Percentiles rank a stretch among this genome's conserved stretches.
These are phyloP conservation scores for Venturia canescens DNA, from an alignment of 1,140 invertebrate species.

Conservation along the genomic window DNA sequence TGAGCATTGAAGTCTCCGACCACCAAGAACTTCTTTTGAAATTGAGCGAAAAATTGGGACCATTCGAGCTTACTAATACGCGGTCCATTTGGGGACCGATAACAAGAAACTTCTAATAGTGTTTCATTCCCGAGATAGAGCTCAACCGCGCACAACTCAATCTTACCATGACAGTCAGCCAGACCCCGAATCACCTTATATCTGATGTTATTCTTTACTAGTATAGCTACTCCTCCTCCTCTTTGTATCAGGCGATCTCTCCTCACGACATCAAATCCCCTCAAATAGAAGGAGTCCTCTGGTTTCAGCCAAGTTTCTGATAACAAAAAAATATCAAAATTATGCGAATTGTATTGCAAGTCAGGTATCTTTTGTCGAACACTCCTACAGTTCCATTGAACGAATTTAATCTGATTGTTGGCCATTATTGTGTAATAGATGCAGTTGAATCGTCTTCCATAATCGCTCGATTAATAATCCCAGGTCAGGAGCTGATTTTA, in stretches of 20 bases:
- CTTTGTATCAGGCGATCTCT: slow-evolving; percentile 46
- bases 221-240: slow-evolving; percentile 53
- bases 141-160: slow-evolving; percentile 43
- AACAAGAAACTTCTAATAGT: slow-evolving; percentile 35
- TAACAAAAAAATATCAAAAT: slow-evolving; percentile 55
- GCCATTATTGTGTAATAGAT: too few relatives aligned
- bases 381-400: slow-evolving; percentile 46
- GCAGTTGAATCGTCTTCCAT: slow-evolving; percentile 8
- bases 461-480: slow-evolving; percentile 7
- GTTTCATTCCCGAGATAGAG: slow-evolving; percentile 1
- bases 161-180: slow-evolving; percentile 43
- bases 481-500: too few relatives aligned
- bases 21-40: slow-evolving; percentile 31
- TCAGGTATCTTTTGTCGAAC: slow-evolving; percentile 53
- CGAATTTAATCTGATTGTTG: slow-evolving; percentile 6
- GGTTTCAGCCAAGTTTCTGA: slow-evolving; percentile 54
- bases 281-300: slow-evolving; percentile 46
- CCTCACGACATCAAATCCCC: slow-evolving; percentile 48
- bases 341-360: slow-evolving; percentile 37
- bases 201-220: slow-evolving; percentile 48
- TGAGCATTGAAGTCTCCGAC: slow-evolving; percentile 53
- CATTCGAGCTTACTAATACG: slow-evolving; percentile 26
- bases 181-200: slow-evolving; percentile 39
- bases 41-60: slow-evolving; percentile 2
- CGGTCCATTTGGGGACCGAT: slow-evolving; percentile 39